Evolutionary conservation across 2,113 vertebrate species (phyloP).

Genomic region (Alouatta palliata): DNA sequence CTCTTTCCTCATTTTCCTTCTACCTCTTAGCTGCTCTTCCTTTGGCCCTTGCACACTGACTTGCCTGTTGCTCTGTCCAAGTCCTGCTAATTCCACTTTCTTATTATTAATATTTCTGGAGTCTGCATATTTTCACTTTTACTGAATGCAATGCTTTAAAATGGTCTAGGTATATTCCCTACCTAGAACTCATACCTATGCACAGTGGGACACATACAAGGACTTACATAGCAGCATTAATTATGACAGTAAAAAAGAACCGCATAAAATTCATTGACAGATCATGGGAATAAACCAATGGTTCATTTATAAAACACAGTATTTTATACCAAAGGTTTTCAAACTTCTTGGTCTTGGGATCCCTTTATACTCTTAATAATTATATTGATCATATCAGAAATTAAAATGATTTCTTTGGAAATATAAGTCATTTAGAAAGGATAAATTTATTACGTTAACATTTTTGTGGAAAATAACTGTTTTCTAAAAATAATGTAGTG

Average conservation of each 20-base stretch:
- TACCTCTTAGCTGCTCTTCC: neutral
- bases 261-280: neutral
- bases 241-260: neutral
- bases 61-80: neutral
- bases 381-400: neutral
- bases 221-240: neutral
- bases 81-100: neutral
- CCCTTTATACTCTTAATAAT: neutral
- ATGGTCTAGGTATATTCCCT: neutral
- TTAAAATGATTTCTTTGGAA: neutral
- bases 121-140: too few species aligned
- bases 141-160: neutral
- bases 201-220: neutral
- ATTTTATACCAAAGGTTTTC: neutral
- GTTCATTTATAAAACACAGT: neutral
- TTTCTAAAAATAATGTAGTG: neutral
- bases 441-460: neutral
- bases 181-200: neutral
- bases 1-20: neutral
- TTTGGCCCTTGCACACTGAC: neutral
- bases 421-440: neutral
- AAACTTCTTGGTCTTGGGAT: neutral
- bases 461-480: neutral
- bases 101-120: neutral
- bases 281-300: neutral